These are phyloP conservation scores for Parapristionchus giblindavisi DNA, from an alignment of 2,888 invertebrate species.

Conservation along the genomic window DNA sequence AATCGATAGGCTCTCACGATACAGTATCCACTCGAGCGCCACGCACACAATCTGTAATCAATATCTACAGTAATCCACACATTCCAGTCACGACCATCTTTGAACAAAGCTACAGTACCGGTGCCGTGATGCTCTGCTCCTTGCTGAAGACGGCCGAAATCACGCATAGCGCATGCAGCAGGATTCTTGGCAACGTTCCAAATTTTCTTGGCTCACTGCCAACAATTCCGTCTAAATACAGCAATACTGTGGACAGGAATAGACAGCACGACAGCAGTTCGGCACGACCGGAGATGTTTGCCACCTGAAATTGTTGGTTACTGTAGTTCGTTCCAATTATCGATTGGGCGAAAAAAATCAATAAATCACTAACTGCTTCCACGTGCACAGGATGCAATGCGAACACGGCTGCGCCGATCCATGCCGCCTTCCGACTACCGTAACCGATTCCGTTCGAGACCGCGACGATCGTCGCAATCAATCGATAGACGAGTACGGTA, in stretches of 20 bases:
- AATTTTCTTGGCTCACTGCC: background rate
- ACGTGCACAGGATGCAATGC: constrained; percentile 91
- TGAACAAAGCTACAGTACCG: constrained; percentile 78
- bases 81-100: background rate
- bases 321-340: background rate
- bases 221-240: background rate
- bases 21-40: constrained; percentile 12
- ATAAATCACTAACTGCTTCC: constrained; percentile 79
- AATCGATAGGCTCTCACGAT: background rate
- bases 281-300: constrained; percentile 90
- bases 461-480: constrained; percentile 38
- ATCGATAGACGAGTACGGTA: constrained; percentile 69
- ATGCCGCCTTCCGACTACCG: constrained; percentile 69
- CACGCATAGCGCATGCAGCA: background rate
- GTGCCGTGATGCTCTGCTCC: constrained; percentile 88
- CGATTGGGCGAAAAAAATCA: background rate
- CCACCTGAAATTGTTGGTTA: constrained; percentile 74
- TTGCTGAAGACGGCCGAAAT: constrained; percentile 79
- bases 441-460: background rate
- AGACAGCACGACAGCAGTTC: constrained; percentile 85
- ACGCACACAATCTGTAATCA: constrained; percentile 26
- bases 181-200: constrained; percentile 20
- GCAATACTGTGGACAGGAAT: constrained; percentile 78
- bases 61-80: background rate
- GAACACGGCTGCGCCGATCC: constrained; percentile 78